Percentiles rank a stretch among this genome's conserved stretches.
Conservation (phyloP, 2,113 vertebrate genomes). For the Megalops atlanticus region DNA sequence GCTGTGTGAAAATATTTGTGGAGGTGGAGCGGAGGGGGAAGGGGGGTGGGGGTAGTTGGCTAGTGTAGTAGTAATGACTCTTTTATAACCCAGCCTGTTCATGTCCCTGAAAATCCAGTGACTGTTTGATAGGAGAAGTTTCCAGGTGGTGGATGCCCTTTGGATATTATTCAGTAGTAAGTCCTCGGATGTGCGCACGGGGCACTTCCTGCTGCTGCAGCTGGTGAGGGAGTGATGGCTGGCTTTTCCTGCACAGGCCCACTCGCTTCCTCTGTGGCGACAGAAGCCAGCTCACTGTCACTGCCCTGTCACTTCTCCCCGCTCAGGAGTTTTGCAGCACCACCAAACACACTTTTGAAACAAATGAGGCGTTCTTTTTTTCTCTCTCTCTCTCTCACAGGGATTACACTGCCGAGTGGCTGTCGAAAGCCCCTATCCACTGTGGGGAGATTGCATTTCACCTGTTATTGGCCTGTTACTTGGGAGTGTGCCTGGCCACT, state of each 20-base stretch:
- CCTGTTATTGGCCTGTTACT: too few relatives aligned
- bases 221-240: neutral
- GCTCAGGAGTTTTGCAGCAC: neutral
- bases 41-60: neutral
- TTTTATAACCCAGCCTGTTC: too few relatives aligned
- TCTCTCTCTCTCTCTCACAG: neutral
- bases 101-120: too few relatives aligned
- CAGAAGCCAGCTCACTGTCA: neutral
- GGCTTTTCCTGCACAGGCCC: neutral
- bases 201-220: neutral
- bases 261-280: neutral
- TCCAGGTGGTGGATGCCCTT: neutral
- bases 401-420: too few relatives aligned
- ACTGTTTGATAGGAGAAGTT: neutral
- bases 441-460: too few relatives aligned
- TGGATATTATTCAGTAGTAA: neutral
- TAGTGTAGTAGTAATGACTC: neutral
- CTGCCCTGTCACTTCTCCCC: neutral
- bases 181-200: neutral
- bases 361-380: neutral
- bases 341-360: neutral
- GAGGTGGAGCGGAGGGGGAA: too few relatives aligned
- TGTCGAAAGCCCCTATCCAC: too few relatives aligned
- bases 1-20: neutral
- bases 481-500: too few relatives aligned